A percentile compares a stretch with the other conserved stretches of the same genome.
phyloP scores from a whole-genome alignment of 2,113 vertebrate species.

The Trichomycterus rosablanca region DNA sequence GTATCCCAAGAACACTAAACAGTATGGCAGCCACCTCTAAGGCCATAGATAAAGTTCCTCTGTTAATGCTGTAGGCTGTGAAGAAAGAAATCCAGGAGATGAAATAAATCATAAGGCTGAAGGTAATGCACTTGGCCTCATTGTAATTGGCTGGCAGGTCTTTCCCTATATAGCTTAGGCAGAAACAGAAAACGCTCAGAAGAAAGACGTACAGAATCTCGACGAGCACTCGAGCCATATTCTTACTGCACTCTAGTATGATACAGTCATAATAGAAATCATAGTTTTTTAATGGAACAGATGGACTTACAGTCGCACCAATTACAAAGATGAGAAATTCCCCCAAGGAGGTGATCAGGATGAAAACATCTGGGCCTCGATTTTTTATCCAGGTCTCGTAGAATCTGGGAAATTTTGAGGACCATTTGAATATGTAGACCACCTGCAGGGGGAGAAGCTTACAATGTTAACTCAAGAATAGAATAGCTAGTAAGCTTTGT shows the following conservation, averaged over 20 bases:
- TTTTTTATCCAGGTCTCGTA: slow-evolving; percentile 73
- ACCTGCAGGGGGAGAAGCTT: slow-evolving; percentile 70
- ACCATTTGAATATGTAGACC: slow-evolving; percentile 77
- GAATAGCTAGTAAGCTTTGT: not conserved
- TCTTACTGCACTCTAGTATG: slow-evolving; percentile 68
- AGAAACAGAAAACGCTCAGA: slow-evolving; percentile 69
- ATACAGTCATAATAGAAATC: slow-evolving; percentile 59
- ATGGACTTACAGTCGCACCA: slow-evolving; percentile 35
- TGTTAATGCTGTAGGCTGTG: slow-evolving; percentile 67
- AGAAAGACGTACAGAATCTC: slow-evolving; percentile 57
- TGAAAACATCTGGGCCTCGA: slow-evolving; percentile 64
- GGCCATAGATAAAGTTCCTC: slow-evolving; percentile 59
- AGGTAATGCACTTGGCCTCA: slow-evolving; percentile 76
- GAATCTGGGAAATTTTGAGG: slow-evolving; percentile 63
- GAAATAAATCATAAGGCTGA: slow-evolving; percentile 74
- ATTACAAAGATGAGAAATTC: slow-evolving; percentile 52
- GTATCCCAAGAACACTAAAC: slow-evolving; percentile 63
- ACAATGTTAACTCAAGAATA: not conserved
- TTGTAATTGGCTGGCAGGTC: slow-evolving; percentile 81
- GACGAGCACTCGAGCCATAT: slow-evolving; percentile 50
- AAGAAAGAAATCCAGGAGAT: slow-evolving; percentile 72
- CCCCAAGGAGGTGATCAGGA: slow-evolving; percentile 46
- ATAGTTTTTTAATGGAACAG: slow-evolving; percentile 47
- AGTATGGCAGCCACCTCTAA: slow-evolving; percentile 62
- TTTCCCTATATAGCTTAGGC: slow-evolving; percentile 77